Evolutionary conservation across 2,888 invertebrate genomes (phyloP).

Genomic region (Coenonympha glycerion): DNA sequence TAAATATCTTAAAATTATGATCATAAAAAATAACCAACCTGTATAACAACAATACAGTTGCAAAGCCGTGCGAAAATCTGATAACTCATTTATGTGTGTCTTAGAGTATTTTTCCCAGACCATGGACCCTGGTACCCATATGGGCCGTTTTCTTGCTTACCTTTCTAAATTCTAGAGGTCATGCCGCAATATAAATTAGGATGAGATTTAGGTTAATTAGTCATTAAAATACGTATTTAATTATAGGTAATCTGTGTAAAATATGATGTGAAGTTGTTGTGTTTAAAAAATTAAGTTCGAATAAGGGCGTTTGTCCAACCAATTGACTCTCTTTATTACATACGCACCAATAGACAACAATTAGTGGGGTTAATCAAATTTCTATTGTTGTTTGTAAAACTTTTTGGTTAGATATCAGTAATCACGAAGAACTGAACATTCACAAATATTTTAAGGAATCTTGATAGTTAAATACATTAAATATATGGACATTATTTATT

Average conservation of each 20-base stretch:
- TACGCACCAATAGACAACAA: too few species aligned
- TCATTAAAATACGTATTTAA: slow-evolving; percentile 4
- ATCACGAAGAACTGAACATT: too few species aligned
- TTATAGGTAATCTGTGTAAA: slow-evolving; percentile 1
- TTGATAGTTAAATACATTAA: too few species aligned
- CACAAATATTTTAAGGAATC: too few species aligned
- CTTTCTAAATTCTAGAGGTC: slow-evolving; percentile 44
- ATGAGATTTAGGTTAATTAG: slow-evolving; percentile 26
- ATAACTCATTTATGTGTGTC: slow-evolving; percentile 67
- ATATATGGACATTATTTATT: too few species aligned
- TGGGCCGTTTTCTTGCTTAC: slow-evolving; percentile 39
- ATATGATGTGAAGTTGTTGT: background rate
- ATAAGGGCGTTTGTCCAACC: too few species aligned
- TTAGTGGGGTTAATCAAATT: too few species aligned
- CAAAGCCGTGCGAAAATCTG: slow-evolving; percentile 71
- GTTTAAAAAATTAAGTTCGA: too few species aligned
- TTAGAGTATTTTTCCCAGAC: slow-evolving; percentile 64
- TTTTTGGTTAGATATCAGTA: too few species aligned
- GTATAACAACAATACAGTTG: slow-evolving; percentile 62
- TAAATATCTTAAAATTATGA: slow-evolving; percentile 13
- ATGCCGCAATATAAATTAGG: slow-evolving; percentile 21
- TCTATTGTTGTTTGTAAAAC: too few species aligned
- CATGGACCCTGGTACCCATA: slow-evolving; percentile 38
- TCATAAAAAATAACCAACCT: slow-evolving; percentile 40
- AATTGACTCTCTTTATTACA: too few species aligned